These are phyloP conservation scores for Diadophis punctatus DNA, from an alignment of 2,113 vertebrate genomes.

Conservation along the genomic window DNA sequence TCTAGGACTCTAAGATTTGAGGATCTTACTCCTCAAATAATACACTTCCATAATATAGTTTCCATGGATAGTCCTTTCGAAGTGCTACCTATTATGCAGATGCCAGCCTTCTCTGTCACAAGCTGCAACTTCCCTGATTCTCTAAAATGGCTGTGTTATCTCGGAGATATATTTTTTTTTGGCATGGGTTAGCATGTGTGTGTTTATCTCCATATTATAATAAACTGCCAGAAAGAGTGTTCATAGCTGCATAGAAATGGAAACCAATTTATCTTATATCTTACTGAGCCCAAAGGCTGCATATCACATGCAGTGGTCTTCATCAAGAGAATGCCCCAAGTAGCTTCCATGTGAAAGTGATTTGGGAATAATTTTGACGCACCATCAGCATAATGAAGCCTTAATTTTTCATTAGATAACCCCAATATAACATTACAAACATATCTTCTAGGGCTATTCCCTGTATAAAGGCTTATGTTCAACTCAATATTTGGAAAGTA, in stretches of 20 bases:
- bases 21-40: neutral
- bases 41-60: neutral
- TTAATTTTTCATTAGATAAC: neutral
- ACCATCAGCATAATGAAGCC: neutral
- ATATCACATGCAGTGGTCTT: neutral
- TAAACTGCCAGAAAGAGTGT: neutral
- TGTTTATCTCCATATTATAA: neutral
- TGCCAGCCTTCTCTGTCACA: neutral
- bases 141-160: neutral
- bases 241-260: neutral
- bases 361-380: neutral
- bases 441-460: neutral
- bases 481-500: neutral
- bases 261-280: neutral
- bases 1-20: neutral
- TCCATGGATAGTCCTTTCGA: neutral
- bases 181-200: neutral
- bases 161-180: neutral
- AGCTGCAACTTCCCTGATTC: neutral
- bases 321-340: neutral
- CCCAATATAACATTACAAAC: neutral
- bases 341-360: neutral
- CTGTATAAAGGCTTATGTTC: neutral
- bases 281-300: neutral
- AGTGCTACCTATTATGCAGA: neutral